A percentile compares a stretch with the other conserved stretches of the same genome.
Evolutionary conservation across 1,140 invertebrate species (phyloP).

Genomic region (Macrosteles quadrilineatus): DNA sequence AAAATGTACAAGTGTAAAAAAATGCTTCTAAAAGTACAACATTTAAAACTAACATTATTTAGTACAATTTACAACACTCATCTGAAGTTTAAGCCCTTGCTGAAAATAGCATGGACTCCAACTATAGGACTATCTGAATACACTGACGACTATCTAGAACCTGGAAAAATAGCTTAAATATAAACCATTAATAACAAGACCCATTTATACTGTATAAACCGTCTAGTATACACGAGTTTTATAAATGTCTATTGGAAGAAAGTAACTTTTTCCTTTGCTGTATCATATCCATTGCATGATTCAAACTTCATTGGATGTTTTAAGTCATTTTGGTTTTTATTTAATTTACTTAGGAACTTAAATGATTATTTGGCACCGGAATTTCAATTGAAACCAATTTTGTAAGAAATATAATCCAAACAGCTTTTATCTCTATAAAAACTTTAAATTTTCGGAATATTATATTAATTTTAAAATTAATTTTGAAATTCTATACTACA

Average conservation of each 20-base stretch:
- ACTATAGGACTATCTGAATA: not conserved
- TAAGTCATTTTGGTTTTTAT: too few relatives aligned
- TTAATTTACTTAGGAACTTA: too few relatives aligned
- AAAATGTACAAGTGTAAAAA: conserved; percentile 24
- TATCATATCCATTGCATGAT: too few relatives aligned
- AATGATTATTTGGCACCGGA: too few relatives aligned
- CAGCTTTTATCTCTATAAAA: too few relatives aligned
- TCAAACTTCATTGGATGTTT: too few relatives aligned
- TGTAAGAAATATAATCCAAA: too few relatives aligned
- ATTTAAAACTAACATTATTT: conserved; percentile 15
- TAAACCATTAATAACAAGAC: not conserved
- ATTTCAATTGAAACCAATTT: too few relatives aligned
- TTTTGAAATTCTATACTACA: too few relatives aligned
- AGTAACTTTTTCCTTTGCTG: too few relatives aligned
- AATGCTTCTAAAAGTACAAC: conserved; percentile 15
- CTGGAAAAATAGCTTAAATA: conserved; percentile 16
- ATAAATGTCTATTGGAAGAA: not conserved
- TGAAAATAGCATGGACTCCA: not conserved
- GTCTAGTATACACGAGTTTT: not conserved
- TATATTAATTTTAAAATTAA: too few relatives aligned
- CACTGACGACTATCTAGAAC: not conserved
- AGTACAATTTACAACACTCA: conserved; percentile 19
- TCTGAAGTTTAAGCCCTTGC: not conserved
- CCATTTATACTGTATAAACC: conserved; percentile 10
- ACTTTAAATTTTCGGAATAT: too few relatives aligned